A percentile compares a stretch with the other conserved stretches of the same genome.
These are phyloP conservation scores for Malurus alboscapulatus DNA, from an alignment of 2,113 vertebrate genomes.

Conservation along the genomic window DNA sequence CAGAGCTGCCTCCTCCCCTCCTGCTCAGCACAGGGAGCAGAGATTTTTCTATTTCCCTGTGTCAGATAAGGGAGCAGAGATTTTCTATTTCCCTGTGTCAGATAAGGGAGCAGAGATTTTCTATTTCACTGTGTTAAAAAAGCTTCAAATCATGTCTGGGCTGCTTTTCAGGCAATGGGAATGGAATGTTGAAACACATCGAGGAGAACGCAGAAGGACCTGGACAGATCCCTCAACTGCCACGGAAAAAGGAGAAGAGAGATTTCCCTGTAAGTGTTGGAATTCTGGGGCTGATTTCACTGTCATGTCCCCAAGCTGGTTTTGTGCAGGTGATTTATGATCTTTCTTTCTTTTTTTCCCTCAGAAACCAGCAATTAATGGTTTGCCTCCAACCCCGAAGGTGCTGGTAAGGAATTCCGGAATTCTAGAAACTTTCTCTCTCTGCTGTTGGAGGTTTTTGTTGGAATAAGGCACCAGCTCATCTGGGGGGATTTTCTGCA, in stretches of 20 bases:
- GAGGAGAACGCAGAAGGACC: slow-evolving; percentile 77
- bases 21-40: too few species aligned
- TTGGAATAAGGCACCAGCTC: neutral
- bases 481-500: neutral
- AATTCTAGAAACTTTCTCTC: neutral
- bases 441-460: neutral
- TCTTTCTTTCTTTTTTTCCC: neutral
- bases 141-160: neutral
- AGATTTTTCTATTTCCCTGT: too few species aligned
- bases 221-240: slow-evolving; percentile 78
- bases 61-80: neutral
- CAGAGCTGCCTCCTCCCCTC: neutral
- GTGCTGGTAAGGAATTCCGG: slow-evolving; percentile 87
- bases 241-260: slow-evolving; percentile 88
- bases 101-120: neutral
- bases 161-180: slow-evolving; percentile 76
- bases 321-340: neutral
- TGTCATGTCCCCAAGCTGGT: neutral
- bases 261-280: slow-evolving; percentile 87
- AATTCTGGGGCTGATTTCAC: neutral
- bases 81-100: neutral
- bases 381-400: slow-evolving; percentile 96
- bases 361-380: slow-evolving; percentile 95
- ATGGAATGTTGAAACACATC: slow-evolving; percentile 79
- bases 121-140: neutral